Percentiles rank a stretch among this genome's conserved stretches.
Evolutionary conservation across 1,140 invertebrate genomes (phyloP).

Genomic region (Drosophila auraria): DNA sequence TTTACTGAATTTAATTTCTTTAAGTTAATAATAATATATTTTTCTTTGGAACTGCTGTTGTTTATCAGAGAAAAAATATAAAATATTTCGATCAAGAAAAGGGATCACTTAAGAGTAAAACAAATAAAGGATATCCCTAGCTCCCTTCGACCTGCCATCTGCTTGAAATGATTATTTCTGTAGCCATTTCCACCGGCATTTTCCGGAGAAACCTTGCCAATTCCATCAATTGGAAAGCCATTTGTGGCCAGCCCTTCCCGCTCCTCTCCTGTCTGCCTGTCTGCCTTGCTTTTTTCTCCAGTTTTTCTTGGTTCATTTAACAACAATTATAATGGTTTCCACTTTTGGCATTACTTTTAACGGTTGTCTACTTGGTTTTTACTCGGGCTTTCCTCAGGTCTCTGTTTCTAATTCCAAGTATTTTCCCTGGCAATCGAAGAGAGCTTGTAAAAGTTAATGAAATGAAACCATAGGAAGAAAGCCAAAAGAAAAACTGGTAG

Average conservation of each 20-base stretch:
- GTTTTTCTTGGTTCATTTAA: constrained; percentile 44
- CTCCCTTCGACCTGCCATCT: not conserved
- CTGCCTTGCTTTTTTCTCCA: not conserved
- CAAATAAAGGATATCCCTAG: not conserved
- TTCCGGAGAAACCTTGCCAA: constrained; percentile 26
- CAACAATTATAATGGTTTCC: constrained; percentile 56
- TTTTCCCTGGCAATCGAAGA: constrained; percentile 54
- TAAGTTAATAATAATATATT: too few species aligned
- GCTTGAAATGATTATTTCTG: constrained; percentile 24
- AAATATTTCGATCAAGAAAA: too few species aligned
- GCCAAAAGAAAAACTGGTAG: not conserved
- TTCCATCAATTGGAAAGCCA: constrained; percentile 55
- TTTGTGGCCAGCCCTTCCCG: constrained; percentile 21
- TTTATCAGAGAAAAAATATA: too few species aligned
- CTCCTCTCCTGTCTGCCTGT: constrained; percentile 2
- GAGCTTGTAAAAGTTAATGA: constrained; percentile 66
- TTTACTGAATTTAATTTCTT: too few species aligned
- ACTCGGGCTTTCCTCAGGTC: not conserved
- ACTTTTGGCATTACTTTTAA: constrained; percentile 51
- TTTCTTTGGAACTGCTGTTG: too few species aligned
- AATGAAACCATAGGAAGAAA: constrained; percentile 58
- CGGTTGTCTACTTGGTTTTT: constrained; percentile 18
- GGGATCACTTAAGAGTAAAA: not conserved
- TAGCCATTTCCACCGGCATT: constrained; percentile 23
- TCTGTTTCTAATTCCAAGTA: constrained; percentile 5